Base-by-base conservation (phyloP, 2,888 invertebrate genomes). In the Pollenia amentaria region DNA sequence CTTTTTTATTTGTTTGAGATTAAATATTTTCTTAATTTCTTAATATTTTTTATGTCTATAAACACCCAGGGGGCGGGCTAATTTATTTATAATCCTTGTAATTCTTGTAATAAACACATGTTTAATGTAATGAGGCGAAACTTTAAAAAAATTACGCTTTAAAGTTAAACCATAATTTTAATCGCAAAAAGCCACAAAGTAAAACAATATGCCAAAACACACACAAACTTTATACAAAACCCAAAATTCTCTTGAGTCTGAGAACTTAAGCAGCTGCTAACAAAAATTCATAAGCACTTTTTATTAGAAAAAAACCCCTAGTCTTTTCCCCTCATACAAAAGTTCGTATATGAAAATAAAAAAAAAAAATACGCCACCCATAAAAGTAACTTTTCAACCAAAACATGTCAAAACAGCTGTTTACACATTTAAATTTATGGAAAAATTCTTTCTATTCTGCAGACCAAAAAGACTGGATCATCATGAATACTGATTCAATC, bases 351-450 rank as follows among this genome's bases (percentile, higher is more conserved):
- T 55, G 16, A 76, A 76, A 67, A 44, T 51, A 62, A 78, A 46
- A 40, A 64, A 62, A 29, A 29, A 29, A 78, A 46, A 40, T 64
- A 16, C 76, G 79, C 76, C 87, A 84, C 80, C 87, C 84, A 87
- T 76, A 67, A 84, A 77, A 76, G 21, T 80, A 87, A 87, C 83
- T 83, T 87, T 76, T 53, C 73, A 72, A 81, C 85, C 88, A 87
- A 75, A 88, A 87, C 87, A 89, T 91, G 91, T 91, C 91, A 91
- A 90, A 91, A 91, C 91, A 91, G 64, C 91, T 91, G 90, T 91
- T 91, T 89, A 91, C 89, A 87, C 85, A 86, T 70, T 85, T 81
- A 83, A 89, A 90, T 89, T 89, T 90, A 90, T 89, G 88, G 75
- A 79, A 64, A 64, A 69, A 57, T 12, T 69, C 16, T 62, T 70